Percentiles rank a stretch among this genome's conserved stretches.
Evolutionary conservation across 2,797 vertebrate genomes (phyloP).

Genomic region (Sardinella longiceps): DNA sequence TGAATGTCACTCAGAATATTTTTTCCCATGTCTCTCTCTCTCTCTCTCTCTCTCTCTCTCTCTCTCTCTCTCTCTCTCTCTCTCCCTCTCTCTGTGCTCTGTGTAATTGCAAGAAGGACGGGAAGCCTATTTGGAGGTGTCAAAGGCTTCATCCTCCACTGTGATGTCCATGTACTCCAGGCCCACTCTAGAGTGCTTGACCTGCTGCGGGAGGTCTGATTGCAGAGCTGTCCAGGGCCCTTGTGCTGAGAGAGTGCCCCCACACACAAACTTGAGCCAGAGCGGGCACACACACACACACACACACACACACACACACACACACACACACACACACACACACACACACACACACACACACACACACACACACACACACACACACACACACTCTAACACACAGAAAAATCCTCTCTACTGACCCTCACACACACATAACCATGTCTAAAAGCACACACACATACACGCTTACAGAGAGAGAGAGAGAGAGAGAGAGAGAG

Average conservation of each 20-base stretch:
- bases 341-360: slow-evolving; percentile 4
- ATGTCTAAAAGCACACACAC: not conserved
- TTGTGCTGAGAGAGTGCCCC: not conserved
- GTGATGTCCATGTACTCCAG: not conserved
- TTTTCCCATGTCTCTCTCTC: too few relatives aligned
- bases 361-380: not conserved
- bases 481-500: too few relatives aligned
- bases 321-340: slow-evolving; percentile 5
- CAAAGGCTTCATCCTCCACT: not conserved
- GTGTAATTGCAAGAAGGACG: not conserved
- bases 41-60: not conserved
- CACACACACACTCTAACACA: too few relatives aligned
- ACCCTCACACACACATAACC: not conserved
- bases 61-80: not conserved
- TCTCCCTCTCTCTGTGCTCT: not conserved
- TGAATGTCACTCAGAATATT: not conserved
- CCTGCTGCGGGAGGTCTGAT: not conserved
- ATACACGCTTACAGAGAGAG: not conserved
- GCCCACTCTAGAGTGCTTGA: not conserved
- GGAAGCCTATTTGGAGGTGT: not conserved
- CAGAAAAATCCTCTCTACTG: not conserved
- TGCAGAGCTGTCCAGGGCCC: not conserved
- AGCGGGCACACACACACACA: not conserved
- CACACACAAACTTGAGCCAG: not conserved
- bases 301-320: not conserved